phyloP scores from a whole-genome alignment of 1,140 invertebrate genomes.

The Drosophila punjabiensis region DNA sequence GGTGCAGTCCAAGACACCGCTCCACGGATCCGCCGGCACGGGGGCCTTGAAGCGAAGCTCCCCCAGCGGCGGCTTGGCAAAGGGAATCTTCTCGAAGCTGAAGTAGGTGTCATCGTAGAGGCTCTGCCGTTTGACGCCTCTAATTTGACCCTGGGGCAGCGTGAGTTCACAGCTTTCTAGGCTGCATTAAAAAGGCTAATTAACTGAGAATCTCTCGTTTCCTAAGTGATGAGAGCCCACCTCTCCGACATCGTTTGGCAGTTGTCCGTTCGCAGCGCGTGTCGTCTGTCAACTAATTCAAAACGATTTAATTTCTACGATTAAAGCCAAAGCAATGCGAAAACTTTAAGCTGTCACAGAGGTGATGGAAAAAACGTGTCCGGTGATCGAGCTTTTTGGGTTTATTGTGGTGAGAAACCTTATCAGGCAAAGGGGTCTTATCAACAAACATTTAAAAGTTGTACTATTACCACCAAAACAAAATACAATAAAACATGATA shows the following conservation, averaged over 20 bases:
- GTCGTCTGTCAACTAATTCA: constrained; percentile 42
- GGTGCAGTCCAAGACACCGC: constrained; percentile 62
- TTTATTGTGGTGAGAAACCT: neutral
- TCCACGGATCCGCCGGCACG: constrained; percentile 66
- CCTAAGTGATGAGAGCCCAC: constrained; percentile 7
- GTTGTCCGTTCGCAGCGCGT: constrained; percentile 7
- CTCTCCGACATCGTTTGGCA: constrained; percentile 42
- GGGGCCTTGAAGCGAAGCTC: constrained; percentile 87
- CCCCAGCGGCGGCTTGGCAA: constrained; percentile 90
- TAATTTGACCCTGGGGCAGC: constrained; percentile 64
- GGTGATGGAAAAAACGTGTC: constrained; percentile 27
- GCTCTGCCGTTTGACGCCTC: constrained; percentile 54
- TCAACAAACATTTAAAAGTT: neutral
- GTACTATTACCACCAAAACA: neutral
- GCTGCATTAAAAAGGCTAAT: constrained; percentile 24
- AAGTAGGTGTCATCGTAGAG: constrained; percentile 76
- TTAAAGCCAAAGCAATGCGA: constrained; percentile 6
- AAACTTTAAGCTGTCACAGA: constrained; percentile 40
- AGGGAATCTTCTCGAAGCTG: constrained; percentile 89
- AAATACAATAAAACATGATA: neutral
- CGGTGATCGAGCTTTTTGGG: constrained; percentile 22
- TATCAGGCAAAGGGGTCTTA: constrained; percentile 10
- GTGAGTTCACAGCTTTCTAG: constrained; percentile 37
- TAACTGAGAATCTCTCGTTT: neutral
- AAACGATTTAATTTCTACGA: neutral